Evolutionary conservation across 2,113 vertebrate genomes (phyloP).

Genomic region (Seriola rivoliana): DNA sequence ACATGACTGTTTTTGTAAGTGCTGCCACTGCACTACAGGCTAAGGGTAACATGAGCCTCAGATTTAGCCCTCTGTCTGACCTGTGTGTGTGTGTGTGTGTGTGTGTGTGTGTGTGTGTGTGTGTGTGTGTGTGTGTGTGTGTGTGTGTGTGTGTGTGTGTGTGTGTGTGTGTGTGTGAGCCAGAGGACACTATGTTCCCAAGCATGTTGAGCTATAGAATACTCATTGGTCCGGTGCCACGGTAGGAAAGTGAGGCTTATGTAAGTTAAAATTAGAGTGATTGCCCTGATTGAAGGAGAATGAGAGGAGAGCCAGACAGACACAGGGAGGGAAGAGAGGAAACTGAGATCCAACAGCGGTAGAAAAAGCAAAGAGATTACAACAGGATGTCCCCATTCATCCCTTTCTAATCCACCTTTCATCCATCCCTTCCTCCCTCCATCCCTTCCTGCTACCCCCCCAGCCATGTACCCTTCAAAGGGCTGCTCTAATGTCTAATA

Average conservation of each 20-base stretch:
- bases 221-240: conserved; percentile 34
- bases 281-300: conserved; percentile 47
- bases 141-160: conserved; percentile 18
- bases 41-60: conserved; percentile 56
- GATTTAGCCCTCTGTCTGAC: conserved; percentile 44
- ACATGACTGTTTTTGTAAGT: conserved; percentile 52
- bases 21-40: conserved; percentile 32
- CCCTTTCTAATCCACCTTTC: conserved; percentile 80
- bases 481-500: conserved; percentile 68
- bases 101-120: conserved; percentile 11
- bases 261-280: conserved; percentile 50
- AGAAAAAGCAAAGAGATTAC: conserved; percentile 76
- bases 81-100: conserved; percentile 22
- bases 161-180: conserved; percentile 8
- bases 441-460: conserved; percentile 47
- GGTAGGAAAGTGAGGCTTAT: conserved; percentile 43
- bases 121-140: conserved; percentile 17
- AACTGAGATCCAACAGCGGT: conserved; percentile 43
- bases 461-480: conserved; percentile 69
- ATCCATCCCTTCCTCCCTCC: conserved; percentile 69
- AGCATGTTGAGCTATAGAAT: conserved; percentile 41
- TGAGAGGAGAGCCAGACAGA: conserved; percentile 27
- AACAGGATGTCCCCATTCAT: conserved; percentile 80
- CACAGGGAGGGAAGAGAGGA: conserved; percentile 34
- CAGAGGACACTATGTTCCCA: conserved; percentile 58